These are phyloP conservation scores for Trigoniulus corallinus DNA, from an alignment of 1,140 invertebrate species.

Conservation along the genomic window DNA sequence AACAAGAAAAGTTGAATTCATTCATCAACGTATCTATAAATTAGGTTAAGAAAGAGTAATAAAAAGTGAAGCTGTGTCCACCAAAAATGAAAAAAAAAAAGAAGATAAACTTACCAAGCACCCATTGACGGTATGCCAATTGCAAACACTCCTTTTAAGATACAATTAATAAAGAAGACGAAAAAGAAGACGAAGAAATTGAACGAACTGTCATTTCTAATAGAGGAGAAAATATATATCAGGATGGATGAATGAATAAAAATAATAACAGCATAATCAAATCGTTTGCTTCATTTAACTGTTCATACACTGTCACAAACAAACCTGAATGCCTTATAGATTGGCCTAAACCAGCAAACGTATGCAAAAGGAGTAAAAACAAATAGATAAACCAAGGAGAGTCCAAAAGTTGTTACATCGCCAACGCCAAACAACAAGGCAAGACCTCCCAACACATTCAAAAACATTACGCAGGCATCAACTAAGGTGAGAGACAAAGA, in stretches of 20 bases:
- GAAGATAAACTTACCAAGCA: constrained; percentile 54
- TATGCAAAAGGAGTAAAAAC: constrained; percentile 94
- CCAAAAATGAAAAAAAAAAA: no score
- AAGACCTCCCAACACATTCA: constrained; percentile 73
- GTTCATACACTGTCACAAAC: no score
- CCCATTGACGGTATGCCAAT: constrained; percentile 64
- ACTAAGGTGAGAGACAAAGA: constrained; percentile 42
- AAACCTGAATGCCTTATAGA: constrained; percentile 71
- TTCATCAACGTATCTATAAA: not conserved
- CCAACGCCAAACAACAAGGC: constrained; percentile 42
- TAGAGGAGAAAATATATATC: constrained; percentile 26
- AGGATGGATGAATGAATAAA: not conserved
- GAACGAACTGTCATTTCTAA: constrained; percentile 91
- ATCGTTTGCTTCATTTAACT: no score
- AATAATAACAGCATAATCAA: no score
- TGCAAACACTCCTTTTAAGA: constrained; percentile 70
- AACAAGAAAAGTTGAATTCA: no score
- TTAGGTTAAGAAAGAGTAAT: not conserved
- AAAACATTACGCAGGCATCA: constrained; percentile 63
- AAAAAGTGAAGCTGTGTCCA: no score
- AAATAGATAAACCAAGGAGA: constrained; percentile 74
- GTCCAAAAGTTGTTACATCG: constrained; percentile 62
- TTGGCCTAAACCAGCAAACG: constrained; percentile 85
- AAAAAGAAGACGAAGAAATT: constrained; percentile 99
- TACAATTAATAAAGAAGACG: constrained; percentile 94